Evolutionary conservation across 2,113 vertebrate genomes (phyloP), one percentile per base, ranked within the genome.

Genomic region (Pedetes capensis): DNA sequence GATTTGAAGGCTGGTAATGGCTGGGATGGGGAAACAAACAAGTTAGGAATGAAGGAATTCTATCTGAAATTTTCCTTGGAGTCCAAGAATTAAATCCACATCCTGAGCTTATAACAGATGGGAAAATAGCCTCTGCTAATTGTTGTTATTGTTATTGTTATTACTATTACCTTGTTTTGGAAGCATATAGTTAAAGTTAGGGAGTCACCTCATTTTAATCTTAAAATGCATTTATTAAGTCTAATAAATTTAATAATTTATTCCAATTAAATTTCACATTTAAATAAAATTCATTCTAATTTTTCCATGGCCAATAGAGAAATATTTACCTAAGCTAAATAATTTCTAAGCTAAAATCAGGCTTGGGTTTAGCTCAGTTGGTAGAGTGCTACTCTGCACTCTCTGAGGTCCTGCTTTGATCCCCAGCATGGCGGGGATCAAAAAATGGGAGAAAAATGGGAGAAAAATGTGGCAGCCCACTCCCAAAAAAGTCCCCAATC

Each of bases 241-340:
- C 69, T 55, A 81, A 82, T 71, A 94, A 55, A 23, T 39, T 68
- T 63, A 39, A 37, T 7, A n/a, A n/a, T 27, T 32, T 44, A 81
- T 17, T 39, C 10, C 10, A 10, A 42, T 9, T 5, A 87, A 72
- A 61, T 32, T 76, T 66, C 20, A 75, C 53, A 20, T 79, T 76
- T 25, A 86, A 42, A 89, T 84, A 69, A 83, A 87, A 89, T 71
- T 92, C 63, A 89, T 81, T 80, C 68, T 88, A 66, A 91, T 87
- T 76, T 91, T 85, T 10, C 88, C 66, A 82, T 57, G 8, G 8
- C 6, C 69, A 18, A 75, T 66, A 51, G 34, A 61, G 51, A 78
- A 87, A 92, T 44, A n/a, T n/a, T n/a, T n/a, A n/a, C n/a, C n/a
- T n/a, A n/a, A n/a, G n/a, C n/a, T n/a, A 68, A 76, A 53, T 57